Evolutionary conservation across 2,888 invertebrate genomes (phyloP).

Genomic region (Parnassius mnemosyne): DNA sequence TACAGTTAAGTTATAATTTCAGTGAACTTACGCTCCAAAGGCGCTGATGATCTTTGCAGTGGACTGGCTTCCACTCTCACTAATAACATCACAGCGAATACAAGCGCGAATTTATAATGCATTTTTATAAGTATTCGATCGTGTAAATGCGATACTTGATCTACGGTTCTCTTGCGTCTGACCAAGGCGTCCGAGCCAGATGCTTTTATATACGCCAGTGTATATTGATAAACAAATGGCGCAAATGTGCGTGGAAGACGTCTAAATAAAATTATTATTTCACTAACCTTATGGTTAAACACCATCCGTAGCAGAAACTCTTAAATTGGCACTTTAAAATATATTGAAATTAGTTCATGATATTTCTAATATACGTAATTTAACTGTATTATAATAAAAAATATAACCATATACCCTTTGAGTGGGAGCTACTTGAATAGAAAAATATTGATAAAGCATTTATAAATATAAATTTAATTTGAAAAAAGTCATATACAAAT

Average conservation of each 20-base stretch:
- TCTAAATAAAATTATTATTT: background rate
- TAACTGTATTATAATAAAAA: too few relatives aligned
- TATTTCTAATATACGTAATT: too few relatives aligned
- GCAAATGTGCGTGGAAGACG: background rate
- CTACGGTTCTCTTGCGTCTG: slow-evolving; percentile 16
- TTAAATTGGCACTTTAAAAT: too few relatives aligned
- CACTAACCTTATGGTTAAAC: too few relatives aligned
- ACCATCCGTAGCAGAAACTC: too few relatives aligned
- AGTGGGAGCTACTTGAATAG: too few relatives aligned
- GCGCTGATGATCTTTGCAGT: slow-evolving; percentile 15
- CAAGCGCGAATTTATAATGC: slow-evolving; percentile 12
- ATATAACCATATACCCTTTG: too few relatives aligned
- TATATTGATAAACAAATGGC: slow-evolving; percentile 14
- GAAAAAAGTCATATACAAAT: too few relatives aligned
- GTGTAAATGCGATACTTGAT: background rate
- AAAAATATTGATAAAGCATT: too few relatives aligned
- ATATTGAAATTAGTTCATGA: too few relatives aligned
- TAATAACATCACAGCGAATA: slow-evolving; percentile 8
- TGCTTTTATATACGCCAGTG: slow-evolving; percentile 20
- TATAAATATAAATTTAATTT: too few relatives aligned
- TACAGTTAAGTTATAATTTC: background rate
- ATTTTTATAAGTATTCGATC: slow-evolving; percentile 7
- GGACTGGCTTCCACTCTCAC: slow-evolving; percentile 6
- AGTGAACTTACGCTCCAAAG: slow-evolving; percentile 17
- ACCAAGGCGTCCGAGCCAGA: background rate